Conservation (phyloP, 1,140 invertebrate species). For the Elymnias hypermnestra region DNA sequence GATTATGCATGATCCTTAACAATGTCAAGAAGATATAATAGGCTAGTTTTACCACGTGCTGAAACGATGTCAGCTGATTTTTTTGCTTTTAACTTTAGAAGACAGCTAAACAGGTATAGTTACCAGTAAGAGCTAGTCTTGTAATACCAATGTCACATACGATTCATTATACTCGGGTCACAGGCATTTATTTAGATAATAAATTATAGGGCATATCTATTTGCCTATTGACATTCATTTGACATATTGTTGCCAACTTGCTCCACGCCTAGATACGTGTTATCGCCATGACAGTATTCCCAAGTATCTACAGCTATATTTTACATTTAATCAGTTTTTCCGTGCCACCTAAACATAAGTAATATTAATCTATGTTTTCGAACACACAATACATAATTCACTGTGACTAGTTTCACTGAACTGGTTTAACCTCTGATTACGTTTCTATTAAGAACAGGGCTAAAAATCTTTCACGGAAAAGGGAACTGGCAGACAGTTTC, state of each 20-base stretch:
- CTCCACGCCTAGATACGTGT: slow-evolving; percentile 8
- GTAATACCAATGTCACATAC: too few species aligned
- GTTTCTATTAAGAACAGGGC: slow-evolving; percentile 27
- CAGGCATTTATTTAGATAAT: slow-evolving; percentile 6
- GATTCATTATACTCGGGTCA: slow-evolving; percentile 1
- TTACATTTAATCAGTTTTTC: slow-evolving; percentile 4
- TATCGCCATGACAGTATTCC: slow-evolving; percentile 12
- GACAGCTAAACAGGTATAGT: too few species aligned
- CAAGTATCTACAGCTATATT: slow-evolving; percentile 14
- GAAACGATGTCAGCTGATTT: too few species aligned
- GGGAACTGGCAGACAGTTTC: background rate
- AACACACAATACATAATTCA: slow-evolving; percentile 48
- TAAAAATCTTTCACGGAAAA: background rate
- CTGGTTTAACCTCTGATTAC: slow-evolving; percentile 29
- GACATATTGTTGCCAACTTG: slow-evolving; percentile 25
- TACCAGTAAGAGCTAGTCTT: too few species aligned
- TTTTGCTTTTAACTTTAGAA: too few species aligned
- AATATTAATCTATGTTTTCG: slow-evolving; percentile 56
- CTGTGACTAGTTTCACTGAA: slow-evolving; percentile 42
- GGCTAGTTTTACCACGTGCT: too few species aligned
- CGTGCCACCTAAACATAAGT: slow-evolving; percentile 31
- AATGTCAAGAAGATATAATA: too few species aligned
- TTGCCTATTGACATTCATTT: slow-evolving; percentile 30
- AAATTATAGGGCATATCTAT: slow-evolving; percentile 15
- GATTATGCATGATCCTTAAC: too few species aligned